A percentile compares a stretch with the other conserved stretches of the same genome.
Conservation (phyloP, 2,888 invertebrate species). For the Dinocampus coccinellae region DNA sequence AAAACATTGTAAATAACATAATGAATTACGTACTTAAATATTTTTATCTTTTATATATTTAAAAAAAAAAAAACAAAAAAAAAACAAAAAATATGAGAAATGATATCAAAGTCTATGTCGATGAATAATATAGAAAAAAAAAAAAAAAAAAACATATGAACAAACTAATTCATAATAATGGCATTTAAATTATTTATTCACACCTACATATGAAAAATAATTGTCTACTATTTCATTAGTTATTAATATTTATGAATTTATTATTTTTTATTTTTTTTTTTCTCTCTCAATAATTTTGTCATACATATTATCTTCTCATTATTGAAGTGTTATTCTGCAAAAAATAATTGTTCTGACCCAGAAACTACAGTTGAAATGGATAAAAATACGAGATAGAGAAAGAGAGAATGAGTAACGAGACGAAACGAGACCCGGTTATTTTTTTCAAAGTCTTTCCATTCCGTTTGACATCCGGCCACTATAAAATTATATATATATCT, state of each 20-base stretch:
- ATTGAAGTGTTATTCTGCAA: slow-evolving; percentile 21
- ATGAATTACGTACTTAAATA: background rate
- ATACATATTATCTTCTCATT: background rate
- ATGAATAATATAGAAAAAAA: background rate
- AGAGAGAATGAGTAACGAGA: slow-evolving; percentile 4
- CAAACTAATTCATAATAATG: slow-evolving; percentile 21
- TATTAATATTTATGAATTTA: too few relatives aligned
- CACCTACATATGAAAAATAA: background rate
- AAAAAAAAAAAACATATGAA: background rate
- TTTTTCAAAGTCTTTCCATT: slow-evolving; percentile 29
- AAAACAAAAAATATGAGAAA: too few relatives aligned
- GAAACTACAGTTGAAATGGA: slow-evolving; percentile 27
- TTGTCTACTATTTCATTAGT: background rate
- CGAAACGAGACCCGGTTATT: slow-evolving; percentile 33
- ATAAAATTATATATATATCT: slow-evolving; percentile 2
- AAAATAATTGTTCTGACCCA: slow-evolving; percentile 39
- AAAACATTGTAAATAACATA: background rate
- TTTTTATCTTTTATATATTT: slow-evolving; percentile 1
- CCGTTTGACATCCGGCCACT: slow-evolving; percentile 27
- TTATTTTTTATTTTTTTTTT: too few relatives aligned
- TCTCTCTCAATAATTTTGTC: too few relatives aligned
- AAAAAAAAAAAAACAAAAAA: too few relatives aligned
- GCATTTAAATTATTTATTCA: background rate
- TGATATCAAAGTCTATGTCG: background rate
- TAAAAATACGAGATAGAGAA: slow-evolving; percentile 15